Evolutionary conservation across 2,113 vertebrate genomes (phyloP).

Genomic region (Eolophus roseicapilla): DNA sequence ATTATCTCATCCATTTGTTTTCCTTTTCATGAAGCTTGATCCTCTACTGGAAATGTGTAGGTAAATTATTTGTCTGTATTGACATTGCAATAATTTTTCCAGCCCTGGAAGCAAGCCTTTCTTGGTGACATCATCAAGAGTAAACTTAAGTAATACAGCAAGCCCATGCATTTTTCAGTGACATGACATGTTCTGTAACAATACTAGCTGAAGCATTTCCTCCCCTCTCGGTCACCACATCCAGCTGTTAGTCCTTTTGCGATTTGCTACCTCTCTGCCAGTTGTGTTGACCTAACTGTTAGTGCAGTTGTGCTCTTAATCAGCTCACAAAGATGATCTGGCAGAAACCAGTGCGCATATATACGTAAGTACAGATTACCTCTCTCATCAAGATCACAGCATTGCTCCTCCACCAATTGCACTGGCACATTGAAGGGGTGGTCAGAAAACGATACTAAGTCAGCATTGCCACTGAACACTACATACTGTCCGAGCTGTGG

Average conservation of each 20-base stretch:
- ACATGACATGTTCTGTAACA: neutral
- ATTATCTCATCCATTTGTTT: conserved; percentile 22
- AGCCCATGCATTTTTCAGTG: conserved; percentile 5
- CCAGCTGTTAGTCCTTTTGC: neutral
- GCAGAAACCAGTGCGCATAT: neutral
- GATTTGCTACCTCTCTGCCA: neutral
- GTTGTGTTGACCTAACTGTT: neutral
- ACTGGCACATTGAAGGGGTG: neutral
- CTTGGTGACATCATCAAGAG: neutral
- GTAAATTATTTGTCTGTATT: conserved; percentile 23
- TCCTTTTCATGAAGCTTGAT: neutral
- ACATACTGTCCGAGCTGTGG: neutral
- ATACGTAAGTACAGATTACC: neutral
- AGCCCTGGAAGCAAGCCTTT: conserved; percentile 29
- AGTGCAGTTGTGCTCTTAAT: neutral
- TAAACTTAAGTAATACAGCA: neutral
- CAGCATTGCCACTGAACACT: neutral
- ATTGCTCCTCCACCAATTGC: neutral
- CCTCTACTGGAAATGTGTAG: neutral
- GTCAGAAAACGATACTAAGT: neutral
- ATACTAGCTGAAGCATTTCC: neutral
- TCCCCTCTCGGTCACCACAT: neutral
- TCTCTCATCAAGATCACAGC: neutral
- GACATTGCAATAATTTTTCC: conserved; percentile 8
- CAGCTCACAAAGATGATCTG: neutral